phyloP scores from a whole-genome alignment of 2,888 invertebrate species.

The Drosophila sordidapex region DNA sequence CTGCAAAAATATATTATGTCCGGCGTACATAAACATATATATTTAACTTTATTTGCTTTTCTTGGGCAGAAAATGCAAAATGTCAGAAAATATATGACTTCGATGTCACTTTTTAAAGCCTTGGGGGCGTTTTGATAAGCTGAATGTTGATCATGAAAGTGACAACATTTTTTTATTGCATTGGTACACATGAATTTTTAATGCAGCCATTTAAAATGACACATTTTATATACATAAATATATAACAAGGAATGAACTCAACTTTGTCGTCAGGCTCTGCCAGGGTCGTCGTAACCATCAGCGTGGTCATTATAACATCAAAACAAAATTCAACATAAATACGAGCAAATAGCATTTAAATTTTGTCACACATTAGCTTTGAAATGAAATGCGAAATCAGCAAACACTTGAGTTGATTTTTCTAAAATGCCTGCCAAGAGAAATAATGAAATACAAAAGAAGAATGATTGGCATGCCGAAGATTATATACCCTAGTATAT shows the following conservation, averaged over 20 bases:
- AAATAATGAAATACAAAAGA: neutral
- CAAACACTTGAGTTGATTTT: conserved; percentile 13
- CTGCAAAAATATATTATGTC: conserved; percentile 60
- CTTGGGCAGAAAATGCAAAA: conserved; percentile 20
- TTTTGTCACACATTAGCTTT: conserved; percentile 38
- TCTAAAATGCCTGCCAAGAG: conserved; percentile 11
- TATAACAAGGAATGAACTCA: conserved; percentile 18
- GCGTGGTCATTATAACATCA: conserved; percentile 29
- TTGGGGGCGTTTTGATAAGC: conserved; percentile 44
- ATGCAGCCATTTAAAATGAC: conserved; percentile 29
- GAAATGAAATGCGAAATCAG: conserved; percentile 17
- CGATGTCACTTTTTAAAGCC: conserved; percentile 53
- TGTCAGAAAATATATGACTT: conserved; percentile 35
- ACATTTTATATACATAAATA: conserved; percentile 19
- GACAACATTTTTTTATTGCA: conserved; percentile 17
- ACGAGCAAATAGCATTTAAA: conserved; percentile 45
- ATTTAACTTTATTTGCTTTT: conserved; percentile 45
- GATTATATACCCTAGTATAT: neutral
- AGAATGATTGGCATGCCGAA: neutral
- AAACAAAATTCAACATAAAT: conserved; percentile 34
- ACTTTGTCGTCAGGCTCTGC: conserved; percentile 30
- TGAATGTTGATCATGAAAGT: conserved; percentile 16
- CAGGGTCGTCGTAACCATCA: conserved; percentile 46
- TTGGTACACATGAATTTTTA: conserved; percentile 19
- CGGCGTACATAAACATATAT: conserved; percentile 8